Percentiles rank a stretch among this genome's conserved stretches.
Evolutionary conservation across 1,140 invertebrate species (phyloP).

Genomic region (Ceratosolen fusciceps): DNA sequence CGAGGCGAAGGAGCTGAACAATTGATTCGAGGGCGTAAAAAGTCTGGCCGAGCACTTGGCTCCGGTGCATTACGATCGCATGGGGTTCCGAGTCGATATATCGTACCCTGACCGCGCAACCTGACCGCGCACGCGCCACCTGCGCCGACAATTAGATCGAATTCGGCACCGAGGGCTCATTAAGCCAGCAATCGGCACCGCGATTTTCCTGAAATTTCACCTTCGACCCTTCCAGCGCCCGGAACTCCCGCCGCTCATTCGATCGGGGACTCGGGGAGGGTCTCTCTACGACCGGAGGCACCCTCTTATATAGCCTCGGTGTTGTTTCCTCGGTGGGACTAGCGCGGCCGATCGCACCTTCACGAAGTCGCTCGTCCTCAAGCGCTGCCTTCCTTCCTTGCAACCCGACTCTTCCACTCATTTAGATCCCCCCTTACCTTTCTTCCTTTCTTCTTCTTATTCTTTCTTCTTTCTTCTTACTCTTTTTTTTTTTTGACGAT

Average conservation of each 20-base stretch:
- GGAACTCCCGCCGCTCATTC: constrained; percentile 24
- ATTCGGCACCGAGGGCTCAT: constrained; percentile 17
- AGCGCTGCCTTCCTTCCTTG: not conserved
- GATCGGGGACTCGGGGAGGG: constrained; percentile 3
- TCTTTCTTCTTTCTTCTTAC: not conserved
- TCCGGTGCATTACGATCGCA: not conserved
- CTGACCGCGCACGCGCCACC: no score
- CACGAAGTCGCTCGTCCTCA: constrained; percentile 4
- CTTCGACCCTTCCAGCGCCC: not conserved
- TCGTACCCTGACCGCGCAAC: no score
- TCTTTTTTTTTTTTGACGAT: not conserved
- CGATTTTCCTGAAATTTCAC: constrained; percentile 25
- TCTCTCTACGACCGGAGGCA: not conserved
- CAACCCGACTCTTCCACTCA: not conserved
- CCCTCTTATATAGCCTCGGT: constrained; percentile 14
- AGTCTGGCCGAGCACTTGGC: not conserved
- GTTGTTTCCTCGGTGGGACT: not conserved
- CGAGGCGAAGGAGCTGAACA: not conserved
- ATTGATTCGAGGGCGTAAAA: not conserved
- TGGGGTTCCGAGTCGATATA: not conserved
- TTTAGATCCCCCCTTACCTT: not conserved
- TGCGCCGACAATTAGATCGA: constrained; percentile 25
- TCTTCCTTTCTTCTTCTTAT: not conserved
- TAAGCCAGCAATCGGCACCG: constrained; percentile 36
- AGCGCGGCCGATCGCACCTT: not conserved